Evolutionary conservation across 2,113 vertebrate species (phyloP).

Genomic region (western clawed frog (Xenopus tropicalis)): DNA sequence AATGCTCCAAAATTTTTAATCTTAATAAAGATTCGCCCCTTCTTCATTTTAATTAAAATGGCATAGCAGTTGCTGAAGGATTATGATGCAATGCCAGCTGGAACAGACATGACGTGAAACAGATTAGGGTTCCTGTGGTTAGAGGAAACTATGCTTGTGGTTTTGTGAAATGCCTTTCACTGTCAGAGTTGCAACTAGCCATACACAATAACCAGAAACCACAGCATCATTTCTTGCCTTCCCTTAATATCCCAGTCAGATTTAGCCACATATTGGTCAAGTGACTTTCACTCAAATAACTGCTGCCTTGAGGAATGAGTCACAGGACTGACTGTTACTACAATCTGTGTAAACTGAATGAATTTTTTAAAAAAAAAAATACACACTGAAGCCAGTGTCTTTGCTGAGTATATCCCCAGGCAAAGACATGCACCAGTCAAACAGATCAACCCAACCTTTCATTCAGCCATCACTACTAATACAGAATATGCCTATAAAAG

Average conservation of each 20-base stretch:
- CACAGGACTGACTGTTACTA: neutral
- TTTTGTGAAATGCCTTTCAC: conserved; percentile 20
- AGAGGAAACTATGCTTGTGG: conserved; percentile 26
- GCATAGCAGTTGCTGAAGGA: neutral
- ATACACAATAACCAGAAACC: conserved; percentile 27
- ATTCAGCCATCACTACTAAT: no score
- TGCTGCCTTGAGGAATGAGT: neutral
- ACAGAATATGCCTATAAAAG: no score
- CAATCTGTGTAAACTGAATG: neutral
- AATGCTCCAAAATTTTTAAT: neutral
- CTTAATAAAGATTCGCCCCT: neutral
- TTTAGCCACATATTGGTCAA: conserved; percentile 10
- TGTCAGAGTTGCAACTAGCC: conserved; percentile 21
- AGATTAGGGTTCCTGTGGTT: conserved; percentile 34
- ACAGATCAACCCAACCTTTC: neutral
- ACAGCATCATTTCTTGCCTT: conserved; percentile 3
- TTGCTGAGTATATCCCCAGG: no score
- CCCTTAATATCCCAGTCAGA: conserved; percentile 2
- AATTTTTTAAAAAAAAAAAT: neutral
- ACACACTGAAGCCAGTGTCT: no score
- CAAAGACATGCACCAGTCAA: no score
- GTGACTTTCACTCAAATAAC: neutral
- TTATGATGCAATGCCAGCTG: neutral
- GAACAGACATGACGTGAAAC: neutral
- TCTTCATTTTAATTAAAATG: conserved; percentile 16